Evolutionary conservation across 2,113 vertebrate genomes (phyloP), one percentile per base, ranked within the genome.

Genomic region (Crocuta crocuta): DNA sequence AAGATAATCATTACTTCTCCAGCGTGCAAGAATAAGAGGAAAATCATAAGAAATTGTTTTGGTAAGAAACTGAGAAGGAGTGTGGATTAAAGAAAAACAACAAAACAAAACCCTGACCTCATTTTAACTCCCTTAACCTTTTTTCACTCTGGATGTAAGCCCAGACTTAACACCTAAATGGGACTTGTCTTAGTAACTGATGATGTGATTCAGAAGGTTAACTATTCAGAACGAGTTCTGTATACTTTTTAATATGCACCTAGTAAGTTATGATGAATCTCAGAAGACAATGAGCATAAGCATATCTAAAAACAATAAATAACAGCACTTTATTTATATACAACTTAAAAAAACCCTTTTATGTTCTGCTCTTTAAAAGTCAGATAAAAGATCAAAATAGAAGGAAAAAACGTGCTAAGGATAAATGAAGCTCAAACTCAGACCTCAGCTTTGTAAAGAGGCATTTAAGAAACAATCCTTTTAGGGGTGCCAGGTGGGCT

Each of bases 351-450:
- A 74, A 53, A 50, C 3, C 10, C 10, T 89, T 90, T 96, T 90
- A 83, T 70, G 93, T 83, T 95, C 83, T 53, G 33, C 24, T 91
- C 58, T 50, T 96, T 93, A 90, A 90, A 97, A 84, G 92, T 89
- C 88, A 98, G 78, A 92, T 81, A 95, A 98, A 76, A 97, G 78
- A 31, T 92, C 86, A 97, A 98, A 96, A 93, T 19, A 91, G 61
- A 89, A 66, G 45, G 55, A 88, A 80, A 74, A 97, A 76, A 63
- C 87, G 35, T 96, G 90, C 74, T 83, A 65, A 79, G 89, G 90
- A 96, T 96, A 97, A 93, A 93, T 8, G 9, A 91, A 65, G 16
- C 6, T 35, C 23, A 55, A 90, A 63, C 12, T 89, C 31, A 91
- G 55, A 83, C 21, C 35, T 95, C 4, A 35, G 13, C 21, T 80